Conservation (phyloP, 2,797 vertebrate genomes). For the Morus bassanus region DNA sequence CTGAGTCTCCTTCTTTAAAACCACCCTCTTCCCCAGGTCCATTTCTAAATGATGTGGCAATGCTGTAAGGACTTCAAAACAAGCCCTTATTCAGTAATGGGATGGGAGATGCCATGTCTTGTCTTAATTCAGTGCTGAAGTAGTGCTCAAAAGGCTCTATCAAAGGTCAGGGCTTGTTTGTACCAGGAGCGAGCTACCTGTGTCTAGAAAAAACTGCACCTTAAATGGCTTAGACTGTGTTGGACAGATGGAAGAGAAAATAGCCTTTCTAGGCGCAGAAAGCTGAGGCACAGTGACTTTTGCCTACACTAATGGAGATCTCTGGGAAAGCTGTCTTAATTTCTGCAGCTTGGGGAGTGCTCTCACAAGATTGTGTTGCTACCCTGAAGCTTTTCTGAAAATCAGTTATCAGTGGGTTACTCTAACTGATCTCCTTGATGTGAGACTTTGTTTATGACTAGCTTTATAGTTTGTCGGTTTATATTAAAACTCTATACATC, state of each 20-base stretch:
- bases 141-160: not conserved
- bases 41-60: not conserved
- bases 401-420: not conserved
- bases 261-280: not conserved
- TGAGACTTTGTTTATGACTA: not conserved
- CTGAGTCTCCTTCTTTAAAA: not conserved
- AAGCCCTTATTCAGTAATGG: not conserved
- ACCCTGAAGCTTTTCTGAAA: not conserved
- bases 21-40: not conserved
- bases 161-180: not conserved
- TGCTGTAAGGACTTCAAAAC: not conserved
- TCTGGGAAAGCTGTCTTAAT: not conserved
- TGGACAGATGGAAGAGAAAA: not conserved
- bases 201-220: not conserved
- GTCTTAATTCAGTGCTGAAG: not conserved
- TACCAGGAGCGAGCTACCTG: rapidly evolving
- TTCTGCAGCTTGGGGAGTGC: not conserved
- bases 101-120: not conserved
- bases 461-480: not conserved
- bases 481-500: not conserved
- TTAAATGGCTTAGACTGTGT: not conserved
- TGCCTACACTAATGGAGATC: not conserved
- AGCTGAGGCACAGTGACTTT: not conserved
- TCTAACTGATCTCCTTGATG: not conserved
- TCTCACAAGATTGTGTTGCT: not conserved